These are phyloP conservation scores for Labroides dimidiatus DNA, from an alignment of 2,797 vertebrate genomes.

Conservation along the genomic window DNA sequence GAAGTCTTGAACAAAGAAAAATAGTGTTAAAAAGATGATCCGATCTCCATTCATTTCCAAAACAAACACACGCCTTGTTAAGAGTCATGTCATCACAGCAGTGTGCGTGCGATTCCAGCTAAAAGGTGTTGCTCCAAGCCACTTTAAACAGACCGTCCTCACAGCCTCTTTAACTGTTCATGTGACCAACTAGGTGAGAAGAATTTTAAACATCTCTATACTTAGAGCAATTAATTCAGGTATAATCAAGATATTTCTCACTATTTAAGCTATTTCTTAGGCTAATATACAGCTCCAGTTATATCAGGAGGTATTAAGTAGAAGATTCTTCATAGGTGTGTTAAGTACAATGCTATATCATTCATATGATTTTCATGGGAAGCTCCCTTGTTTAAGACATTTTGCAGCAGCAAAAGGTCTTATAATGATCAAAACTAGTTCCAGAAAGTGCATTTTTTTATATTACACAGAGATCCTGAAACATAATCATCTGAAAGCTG, in stretches of 20 bases:
- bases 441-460: slow-evolving; percentile 34
- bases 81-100: no score
- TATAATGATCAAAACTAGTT: slow-evolving; percentile 31
- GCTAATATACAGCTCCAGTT: slow-evolving; percentile 27
- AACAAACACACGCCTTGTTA: no score
- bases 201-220: slow-evolving; percentile 44
- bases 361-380: slow-evolving; percentile 36
- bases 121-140: no score
- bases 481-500: slow-evolving; percentile 29
- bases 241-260: slow-evolving; percentile 9
- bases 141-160: no score
- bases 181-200: slow-evolving; percentile 46
- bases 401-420: slow-evolving; percentile 13
- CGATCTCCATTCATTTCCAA: no score
- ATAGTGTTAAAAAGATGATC: no score
- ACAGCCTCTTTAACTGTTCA: no score
- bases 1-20: no score
- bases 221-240: slow-evolving; percentile 42
- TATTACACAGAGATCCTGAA: slow-evolving; percentile 36
- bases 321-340: slow-evolving; percentile 16
- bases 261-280: slow-evolving; percentile 7
- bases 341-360: slow-evolving; percentile 31
- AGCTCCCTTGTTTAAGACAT: slow-evolving; percentile 40
- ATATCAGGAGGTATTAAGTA: slow-evolving; percentile 50
- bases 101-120: no score